Evolutionary conservation across 2,888 invertebrate genomes (phyloP).

Genomic region (Rapana venosa): DNA sequence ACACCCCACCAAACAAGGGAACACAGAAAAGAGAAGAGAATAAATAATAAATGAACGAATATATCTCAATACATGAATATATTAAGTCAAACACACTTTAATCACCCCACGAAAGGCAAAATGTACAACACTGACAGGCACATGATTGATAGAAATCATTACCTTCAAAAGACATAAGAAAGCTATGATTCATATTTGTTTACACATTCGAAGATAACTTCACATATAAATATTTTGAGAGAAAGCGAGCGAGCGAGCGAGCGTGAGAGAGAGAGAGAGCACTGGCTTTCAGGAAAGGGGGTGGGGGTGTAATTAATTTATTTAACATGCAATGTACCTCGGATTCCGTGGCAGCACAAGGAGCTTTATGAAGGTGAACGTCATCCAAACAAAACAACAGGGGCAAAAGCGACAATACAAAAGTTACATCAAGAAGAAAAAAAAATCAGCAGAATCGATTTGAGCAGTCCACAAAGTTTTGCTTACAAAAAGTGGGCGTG

Average conservation of each 20-base stretch:
- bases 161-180: too few relatives aligned
- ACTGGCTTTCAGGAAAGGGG: background rate
- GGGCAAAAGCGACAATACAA: background rate
- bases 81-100: too few relatives aligned
- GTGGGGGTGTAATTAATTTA: background rate
- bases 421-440: background rate
- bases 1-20: too few relatives aligned
- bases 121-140: too few relatives aligned
- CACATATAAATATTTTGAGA: background rate
- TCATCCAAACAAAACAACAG: background rate
- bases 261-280: slow-evolving; percentile 2
- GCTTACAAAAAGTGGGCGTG: slow-evolving; percentile 40
- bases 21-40: too few relatives aligned
- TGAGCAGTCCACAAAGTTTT: background rate
- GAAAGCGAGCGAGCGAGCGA: background rate
- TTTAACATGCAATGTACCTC: background rate
- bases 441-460: background rate
- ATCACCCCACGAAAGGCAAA: too few relatives aligned
- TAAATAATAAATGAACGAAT: too few relatives aligned
- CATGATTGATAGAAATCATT: too few relatives aligned
- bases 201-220: too few relatives aligned
- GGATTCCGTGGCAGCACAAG: background rate
- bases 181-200: too few relatives aligned
- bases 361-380: background rate
- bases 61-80: too few relatives aligned